phyloP scores from a whole-genome alignment of 2,113 vertebrate genomes.

The Pyxicephalus adspersus region DNA sequence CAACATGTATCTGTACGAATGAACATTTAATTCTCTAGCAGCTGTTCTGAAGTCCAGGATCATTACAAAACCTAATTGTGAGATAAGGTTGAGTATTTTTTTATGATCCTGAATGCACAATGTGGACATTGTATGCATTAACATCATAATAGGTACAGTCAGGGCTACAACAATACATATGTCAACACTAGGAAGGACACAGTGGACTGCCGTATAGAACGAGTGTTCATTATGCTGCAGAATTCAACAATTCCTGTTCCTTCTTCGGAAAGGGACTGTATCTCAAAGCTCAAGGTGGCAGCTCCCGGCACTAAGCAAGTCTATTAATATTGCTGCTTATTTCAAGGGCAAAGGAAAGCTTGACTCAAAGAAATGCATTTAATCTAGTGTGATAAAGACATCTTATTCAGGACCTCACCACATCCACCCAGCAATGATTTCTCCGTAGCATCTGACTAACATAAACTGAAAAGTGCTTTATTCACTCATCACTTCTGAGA shows the following conservation, averaged over 20 bases:
- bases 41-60: too few species aligned
- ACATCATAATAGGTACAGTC: neutral
- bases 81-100: too few species aligned
- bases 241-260: constrained; percentile 7
- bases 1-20: too few species aligned
- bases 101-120: neutral
- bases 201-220: neutral
- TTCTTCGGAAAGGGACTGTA: constrained; percentile 5
- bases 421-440: constrained; percentile 48
- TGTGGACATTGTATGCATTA: neutral
- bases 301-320: constrained; percentile 17
- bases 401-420: constrained; percentile 39
- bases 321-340: constrained; percentile 51
- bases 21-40: too few species aligned
- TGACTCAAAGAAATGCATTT: constrained; percentile 46
- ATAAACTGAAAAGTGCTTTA: constrained; percentile 47
- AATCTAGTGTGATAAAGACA: constrained; percentile 45
- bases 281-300: constrained; percentile 6
- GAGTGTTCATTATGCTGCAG: neutral
- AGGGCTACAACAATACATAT: neutral
- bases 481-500: constrained; percentile 42
- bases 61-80: too few species aligned
- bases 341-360: constrained; percentile 35
- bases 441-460: constrained; percentile 36
- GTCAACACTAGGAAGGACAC: neutral